Evolutionary conservation across 2,888 invertebrate species (phyloP).

Genomic region (Hylaea fasciaria): DNA sequence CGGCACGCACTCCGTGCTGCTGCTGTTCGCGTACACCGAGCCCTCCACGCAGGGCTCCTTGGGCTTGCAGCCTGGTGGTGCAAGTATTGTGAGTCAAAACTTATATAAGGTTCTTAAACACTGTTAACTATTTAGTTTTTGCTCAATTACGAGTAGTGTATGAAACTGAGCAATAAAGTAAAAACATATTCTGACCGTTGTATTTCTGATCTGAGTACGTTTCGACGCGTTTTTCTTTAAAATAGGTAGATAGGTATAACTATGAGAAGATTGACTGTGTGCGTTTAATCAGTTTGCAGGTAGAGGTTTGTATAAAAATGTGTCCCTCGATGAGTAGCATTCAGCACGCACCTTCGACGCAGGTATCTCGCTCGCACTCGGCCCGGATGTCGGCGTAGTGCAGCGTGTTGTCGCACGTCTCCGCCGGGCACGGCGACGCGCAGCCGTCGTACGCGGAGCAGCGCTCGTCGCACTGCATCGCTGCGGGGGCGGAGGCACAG

Average conservation of each 20-base stretch:
- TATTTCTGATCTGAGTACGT: no score
- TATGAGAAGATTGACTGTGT: no score
- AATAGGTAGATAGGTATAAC: no score
- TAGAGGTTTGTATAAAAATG: no score
- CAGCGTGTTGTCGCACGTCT: constrained; percentile 92
- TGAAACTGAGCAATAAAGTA: no score
- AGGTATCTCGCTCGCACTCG: constrained; percentile 89
- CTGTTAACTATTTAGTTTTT: no score
- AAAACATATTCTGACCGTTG: no score
- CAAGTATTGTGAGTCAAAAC: background rate
- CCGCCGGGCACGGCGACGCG: constrained; percentile 91
- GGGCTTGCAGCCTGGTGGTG: constrained; percentile 87
- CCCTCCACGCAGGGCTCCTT: constrained; percentile 89
- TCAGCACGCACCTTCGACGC: constrained; percentile 87
- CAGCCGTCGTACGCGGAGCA: constrained; percentile 93
- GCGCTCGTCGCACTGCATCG: constrained; percentile 94
- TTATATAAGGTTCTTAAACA: no score
- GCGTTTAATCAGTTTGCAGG: no score
- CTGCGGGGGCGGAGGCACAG: constrained; percentile 69
- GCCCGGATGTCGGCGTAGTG: constrained; percentile 86
- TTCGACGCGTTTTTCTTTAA: no score
- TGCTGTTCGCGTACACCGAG: constrained; percentile 89
- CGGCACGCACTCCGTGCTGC: constrained; percentile 90
- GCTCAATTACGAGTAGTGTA: no score
- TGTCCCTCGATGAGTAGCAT: no score